Evolutionary conservation across 1,140 invertebrate species (phyloP), one percentile per base, ranked within the genome.

Genomic region (Araneus ventricosus): DNA sequence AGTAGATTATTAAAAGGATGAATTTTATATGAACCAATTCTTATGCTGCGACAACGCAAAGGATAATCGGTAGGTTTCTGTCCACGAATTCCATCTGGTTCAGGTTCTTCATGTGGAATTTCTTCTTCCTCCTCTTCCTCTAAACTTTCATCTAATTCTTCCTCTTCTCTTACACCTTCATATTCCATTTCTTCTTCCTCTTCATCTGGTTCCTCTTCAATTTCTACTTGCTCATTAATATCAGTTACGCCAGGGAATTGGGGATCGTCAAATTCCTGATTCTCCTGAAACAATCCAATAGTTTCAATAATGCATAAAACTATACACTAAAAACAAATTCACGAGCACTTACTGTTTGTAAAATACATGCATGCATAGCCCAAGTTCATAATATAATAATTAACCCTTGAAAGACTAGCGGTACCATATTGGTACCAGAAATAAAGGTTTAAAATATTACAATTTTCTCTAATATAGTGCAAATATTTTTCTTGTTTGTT

Each of bases 21-120:
- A 27, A 94, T n/a, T 93, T 86, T 93, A 41, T 45, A 85, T 39
- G 90, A 70, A 4, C 91, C 90, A 20, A 93, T 93, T 90, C 90
- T 88, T 6, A 94, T 80, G 41, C 87, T 93, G 8, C 86, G 79
- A 37, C 86, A 86, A 59, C 67, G 63, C 20, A 88, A 39, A 30
- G 79, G 75, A n/a, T 79, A 52, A 20, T 90, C 41, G 10, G 39
- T 30, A 37, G 39, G 52, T 34, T 37, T 61, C 24, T 87, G 85
- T 10, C 52, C 45, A 57, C 4, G 52, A 24, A 41, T n/a, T 24
- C 10, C 45, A 30, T 80, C 63, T 27, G 41, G 67, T 34, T 59
- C 8, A 10, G 61, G 57, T 24, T 61, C 45, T 20, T n/a, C 30
- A 22, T 41, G 41, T 10, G 70, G 52, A 52, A 86, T 59, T 52